phyloP scores from a whole-genome alignment of 64 coral and sea anemone genomes.

The Orbicella faveolata region DNA sequence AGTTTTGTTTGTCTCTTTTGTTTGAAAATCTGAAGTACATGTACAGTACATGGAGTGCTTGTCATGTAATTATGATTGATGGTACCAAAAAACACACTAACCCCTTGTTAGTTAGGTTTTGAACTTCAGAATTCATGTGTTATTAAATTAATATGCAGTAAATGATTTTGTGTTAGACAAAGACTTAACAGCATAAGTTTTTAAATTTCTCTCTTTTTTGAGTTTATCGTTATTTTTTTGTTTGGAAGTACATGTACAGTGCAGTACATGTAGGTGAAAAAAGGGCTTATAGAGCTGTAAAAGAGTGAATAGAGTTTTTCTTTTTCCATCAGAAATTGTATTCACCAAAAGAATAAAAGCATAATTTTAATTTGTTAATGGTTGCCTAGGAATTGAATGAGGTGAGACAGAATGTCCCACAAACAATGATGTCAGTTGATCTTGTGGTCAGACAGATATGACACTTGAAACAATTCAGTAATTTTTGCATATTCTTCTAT shows the following conservation, averaged over 20 bases:
- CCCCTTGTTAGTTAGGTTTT: too few species aligned
- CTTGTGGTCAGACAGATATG: not conserved
- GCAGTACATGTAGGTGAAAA: not conserved
- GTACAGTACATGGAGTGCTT: too few species aligned
- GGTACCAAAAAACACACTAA: too few species aligned
- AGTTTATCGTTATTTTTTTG: too few species aligned
- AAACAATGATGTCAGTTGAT: not conserved
- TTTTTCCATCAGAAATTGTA: not conserved
- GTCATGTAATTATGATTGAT: too few species aligned
- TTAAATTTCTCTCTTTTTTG: too few species aligned
- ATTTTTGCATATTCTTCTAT: conserved; percentile 17
- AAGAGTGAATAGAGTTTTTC: not conserved
- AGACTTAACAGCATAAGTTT: too few species aligned
- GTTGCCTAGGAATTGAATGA: not conserved
- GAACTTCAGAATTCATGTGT: too few species aligned
- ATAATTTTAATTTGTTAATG: not conserved
- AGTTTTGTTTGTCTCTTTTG: too few species aligned
- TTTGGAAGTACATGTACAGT: not conserved
- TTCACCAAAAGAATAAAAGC: not conserved
- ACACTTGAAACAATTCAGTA: not conserved
- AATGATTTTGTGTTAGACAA: too few species aligned
- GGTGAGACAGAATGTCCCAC: not conserved
- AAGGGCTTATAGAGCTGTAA: not conserved
- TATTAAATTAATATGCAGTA: too few species aligned
- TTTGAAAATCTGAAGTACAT: too few species aligned